Evolutionary conservation across 2,113 vertebrate species (phyloP).

Genomic region (Psammodynastes pulverulentus): DNA sequence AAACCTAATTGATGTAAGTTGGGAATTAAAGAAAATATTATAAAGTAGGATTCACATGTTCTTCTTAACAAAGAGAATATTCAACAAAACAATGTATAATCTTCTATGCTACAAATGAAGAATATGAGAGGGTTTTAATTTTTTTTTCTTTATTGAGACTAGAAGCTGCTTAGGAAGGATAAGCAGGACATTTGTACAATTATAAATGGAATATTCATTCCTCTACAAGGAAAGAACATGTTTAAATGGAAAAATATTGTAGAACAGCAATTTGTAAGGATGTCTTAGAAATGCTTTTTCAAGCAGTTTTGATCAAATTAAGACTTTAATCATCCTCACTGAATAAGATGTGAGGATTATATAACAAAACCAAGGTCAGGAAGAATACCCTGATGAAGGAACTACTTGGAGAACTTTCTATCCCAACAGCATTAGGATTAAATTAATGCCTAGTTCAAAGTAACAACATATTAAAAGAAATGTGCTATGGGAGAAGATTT

Average conservation of each 20-base stretch:
- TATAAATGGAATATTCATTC: conserved; percentile 3
- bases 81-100: background rate
- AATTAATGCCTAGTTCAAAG: background rate
- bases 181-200: background rate
- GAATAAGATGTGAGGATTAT: background rate
- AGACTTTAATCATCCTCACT: background rate
- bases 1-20: background rate
- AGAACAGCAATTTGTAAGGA: background rate
- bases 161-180: background rate
- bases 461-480: background rate
- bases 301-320: conserved; percentile 15
- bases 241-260: background rate
- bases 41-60: conserved; percentile 13
- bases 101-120: conserved; percentile 9
- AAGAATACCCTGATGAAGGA: background rate
- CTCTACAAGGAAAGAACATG: background rate
- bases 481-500: background rate
- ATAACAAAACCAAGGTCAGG: background rate
- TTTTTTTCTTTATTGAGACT: background rate
- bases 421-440: background rate
- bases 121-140: background rate
- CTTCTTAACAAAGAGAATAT: background rate
- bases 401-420: background rate
- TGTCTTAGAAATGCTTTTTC: background rate
- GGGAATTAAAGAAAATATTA: background rate